These are phyloP conservation scores for Crioceris asparagi DNA, from an alignment of 2,888 invertebrate species.

Conservation along the genomic window DNA sequence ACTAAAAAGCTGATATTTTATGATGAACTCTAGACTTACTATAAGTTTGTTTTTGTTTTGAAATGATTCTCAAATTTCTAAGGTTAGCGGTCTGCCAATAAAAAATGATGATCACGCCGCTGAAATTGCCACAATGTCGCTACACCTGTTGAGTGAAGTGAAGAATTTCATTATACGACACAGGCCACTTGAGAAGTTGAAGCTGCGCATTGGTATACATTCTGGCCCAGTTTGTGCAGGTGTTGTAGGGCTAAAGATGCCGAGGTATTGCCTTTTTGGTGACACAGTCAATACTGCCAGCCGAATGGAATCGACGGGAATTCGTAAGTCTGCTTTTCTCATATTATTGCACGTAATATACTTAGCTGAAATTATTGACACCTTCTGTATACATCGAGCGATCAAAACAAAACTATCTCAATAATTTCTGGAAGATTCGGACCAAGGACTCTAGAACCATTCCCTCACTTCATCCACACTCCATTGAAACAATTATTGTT, in stretches of 20 bases:
- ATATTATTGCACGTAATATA: too few species aligned
- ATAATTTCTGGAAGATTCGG: too few species aligned
- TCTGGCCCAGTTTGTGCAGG: conserved; percentile 88
- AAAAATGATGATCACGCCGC: conserved; percentile 85
- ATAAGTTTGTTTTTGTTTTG: not conserved
- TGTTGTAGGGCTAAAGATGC: conserved; percentile 89
- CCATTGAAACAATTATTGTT: too few species aligned
- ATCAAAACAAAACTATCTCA: too few species aligned
- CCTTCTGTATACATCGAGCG: too few species aligned
- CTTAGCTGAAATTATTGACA: too few species aligned
- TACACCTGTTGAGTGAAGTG: conserved; percentile 73
- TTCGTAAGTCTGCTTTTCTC: conserved; percentile 44
- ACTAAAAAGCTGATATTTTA: too few species aligned
- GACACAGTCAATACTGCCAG: conserved; percentile 89
- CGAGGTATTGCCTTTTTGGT: conserved; percentile 83
- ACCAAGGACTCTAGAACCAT: not conserved
- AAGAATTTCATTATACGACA: conserved; percentile 82
- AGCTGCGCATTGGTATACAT: conserved; percentile 84
- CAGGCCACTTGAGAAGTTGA: conserved; percentile 70
- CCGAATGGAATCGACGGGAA: conserved; percentile 76
- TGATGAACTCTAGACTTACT: not conserved
- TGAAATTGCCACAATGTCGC: conserved; percentile 88
- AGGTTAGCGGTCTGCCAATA: conserved; percentile 81
- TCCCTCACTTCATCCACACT: too few species aligned
- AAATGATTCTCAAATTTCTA: conserved; percentile 1